Evolutionary conservation across 2,888 invertebrate genomes (phyloP), one percentile per base, ranked within the genome.

Genomic region (Bombylius major): DNA sequence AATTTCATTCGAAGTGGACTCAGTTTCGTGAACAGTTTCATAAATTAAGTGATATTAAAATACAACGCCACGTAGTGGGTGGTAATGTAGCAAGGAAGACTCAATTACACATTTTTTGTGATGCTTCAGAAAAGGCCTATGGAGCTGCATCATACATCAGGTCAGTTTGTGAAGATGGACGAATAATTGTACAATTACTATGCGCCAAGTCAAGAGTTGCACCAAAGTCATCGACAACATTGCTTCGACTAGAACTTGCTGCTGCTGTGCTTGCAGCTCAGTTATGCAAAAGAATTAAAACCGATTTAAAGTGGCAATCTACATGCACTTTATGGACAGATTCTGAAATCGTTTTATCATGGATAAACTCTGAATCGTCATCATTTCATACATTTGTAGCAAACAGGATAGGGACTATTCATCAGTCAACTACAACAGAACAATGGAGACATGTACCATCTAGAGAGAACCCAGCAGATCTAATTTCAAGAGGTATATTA

Each of bases 101-200:
- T 62, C 61, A 12, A 65, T 61, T 58, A 57, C 56, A 12, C 62
- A 62, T 55, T 36, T 36, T 36, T 8, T 36, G 34, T 36, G 34
- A 36, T 7, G 61, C 63, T 3, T 61, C 61, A 2, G 54, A 58
- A 49, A 53, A 36, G 31, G 63, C 62, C 5, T 62, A 60, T 47
- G 60, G 61, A 11, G 63, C 64, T 4, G 59, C 58, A 8, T 55
- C 61, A 2, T 64, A 62, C 56, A 11, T 62, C 4, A 32, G 58
- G 14, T 48, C 47, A 14, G 11, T 31, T 14, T 31, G 13, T 23
- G 11, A 14, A 31, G 7, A 47, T 47, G 47, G 23, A 4, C 13
- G 7, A 11, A 47, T 14, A 23, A 31, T 31, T 9, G 3, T 1
- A 31, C 1, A 5, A 47, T 31, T 47, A 23, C 31, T 23, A 11